These are phyloP conservation scores for Mizuhopecten yessoensis DNA, from an alignment of 1,140 invertebrate species.

Conservation along the genomic window DNA sequence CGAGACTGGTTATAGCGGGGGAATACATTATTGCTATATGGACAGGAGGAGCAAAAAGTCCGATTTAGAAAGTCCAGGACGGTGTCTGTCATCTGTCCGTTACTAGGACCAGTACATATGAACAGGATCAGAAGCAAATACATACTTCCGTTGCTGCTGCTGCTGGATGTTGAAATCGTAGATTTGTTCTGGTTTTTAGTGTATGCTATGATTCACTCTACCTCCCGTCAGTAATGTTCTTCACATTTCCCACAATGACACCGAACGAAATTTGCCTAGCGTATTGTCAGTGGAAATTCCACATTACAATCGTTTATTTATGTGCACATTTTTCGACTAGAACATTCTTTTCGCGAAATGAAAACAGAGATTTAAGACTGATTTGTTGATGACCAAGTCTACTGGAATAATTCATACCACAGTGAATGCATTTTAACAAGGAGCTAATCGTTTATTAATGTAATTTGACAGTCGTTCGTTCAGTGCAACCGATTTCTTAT, in stretches of 20 bases:
- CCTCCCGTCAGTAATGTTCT: not conserved
- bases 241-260: not conserved
- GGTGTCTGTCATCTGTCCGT: not conserved
- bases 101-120: not conserved
- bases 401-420: not conserved
- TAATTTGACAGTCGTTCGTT: slow-evolving; percentile 34
- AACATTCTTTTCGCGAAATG: not conserved
- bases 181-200: not conserved
- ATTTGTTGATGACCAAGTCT: not conserved
- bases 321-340: not conserved
- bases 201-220: not conserved
- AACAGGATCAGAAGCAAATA: not conserved
- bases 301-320: not conserved
- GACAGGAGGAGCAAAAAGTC: not conserved
- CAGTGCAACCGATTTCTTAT: not conserved
- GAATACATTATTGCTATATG: slow-evolving; percentile 49
- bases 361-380: not conserved
- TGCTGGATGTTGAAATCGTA: not conserved
- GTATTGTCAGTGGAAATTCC: not conserved
- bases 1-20: slow-evolving; percentile 47
- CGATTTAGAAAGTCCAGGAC: not conserved
- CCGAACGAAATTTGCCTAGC: not conserved
- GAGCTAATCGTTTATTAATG: slow-evolving; percentile 28
- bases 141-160: not conserved
- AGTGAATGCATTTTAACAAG: not conserved